These are phyloP conservation scores for Echeneis naucrates DNA, from an alignment of 2,797 vertebrate species.

Conservation along the genomic window DNA sequence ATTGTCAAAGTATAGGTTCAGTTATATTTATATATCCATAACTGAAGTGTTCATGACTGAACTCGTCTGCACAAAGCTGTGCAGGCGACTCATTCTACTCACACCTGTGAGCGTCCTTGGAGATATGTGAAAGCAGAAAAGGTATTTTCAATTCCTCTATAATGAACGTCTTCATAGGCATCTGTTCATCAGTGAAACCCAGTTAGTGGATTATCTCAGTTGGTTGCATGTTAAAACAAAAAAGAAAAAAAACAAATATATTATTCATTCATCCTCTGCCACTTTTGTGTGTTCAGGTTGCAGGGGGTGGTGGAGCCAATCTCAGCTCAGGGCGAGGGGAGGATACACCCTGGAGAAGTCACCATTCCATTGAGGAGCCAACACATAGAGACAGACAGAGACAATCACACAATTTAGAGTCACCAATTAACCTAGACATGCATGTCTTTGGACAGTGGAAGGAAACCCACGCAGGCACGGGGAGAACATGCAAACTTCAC, in stretches of 20 bases:
- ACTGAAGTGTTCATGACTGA: conserved; percentile 35
- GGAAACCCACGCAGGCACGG: too few species aligned
- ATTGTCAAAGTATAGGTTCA: conserved; percentile 7
- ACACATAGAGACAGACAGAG: too few species aligned
- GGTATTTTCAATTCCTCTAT: conserved; percentile 60
- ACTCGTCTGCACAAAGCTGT: conserved; percentile 30
- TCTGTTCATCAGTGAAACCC: conserved; percentile 55
- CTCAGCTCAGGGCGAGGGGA: too few species aligned
- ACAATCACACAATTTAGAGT: too few species aligned
- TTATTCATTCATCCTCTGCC: too few species aligned
- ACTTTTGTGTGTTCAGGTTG: too few species aligned
- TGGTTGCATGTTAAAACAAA: conserved; percentile 23
- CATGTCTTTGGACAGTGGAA: too few species aligned
- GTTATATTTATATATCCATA: conserved; percentile 69
- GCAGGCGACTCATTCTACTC: conserved; percentile 60
- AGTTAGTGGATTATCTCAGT: conserved; percentile 28
- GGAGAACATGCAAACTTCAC: too few species aligned
- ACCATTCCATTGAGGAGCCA: too few species aligned
- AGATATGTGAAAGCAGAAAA: conserved; percentile 58
- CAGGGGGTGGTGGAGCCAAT: too few species aligned
- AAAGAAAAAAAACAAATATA: neutral
- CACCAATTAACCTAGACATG: too few species aligned
- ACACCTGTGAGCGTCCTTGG: conserved; percentile 76
- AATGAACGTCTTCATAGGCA: conserved; percentile 72
- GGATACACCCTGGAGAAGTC: too few species aligned